A percentile compares a stretch with the other conserved stretches of the same genome.
phyloP scores from a whole-genome alignment of 2,113 vertebrate genomes.

The Entelurus aequoreus region DNA sequence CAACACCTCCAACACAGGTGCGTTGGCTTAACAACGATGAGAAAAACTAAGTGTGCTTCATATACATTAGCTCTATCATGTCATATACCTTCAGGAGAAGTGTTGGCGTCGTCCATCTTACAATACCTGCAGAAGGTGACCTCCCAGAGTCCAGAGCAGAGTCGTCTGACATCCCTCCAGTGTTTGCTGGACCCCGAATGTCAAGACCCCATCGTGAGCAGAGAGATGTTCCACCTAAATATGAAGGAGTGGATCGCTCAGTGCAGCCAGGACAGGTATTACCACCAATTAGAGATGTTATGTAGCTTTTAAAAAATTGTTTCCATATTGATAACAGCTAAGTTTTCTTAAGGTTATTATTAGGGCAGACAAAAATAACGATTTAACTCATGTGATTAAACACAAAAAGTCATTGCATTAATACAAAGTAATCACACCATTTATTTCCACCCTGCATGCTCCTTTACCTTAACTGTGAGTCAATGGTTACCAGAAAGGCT shows the following conservation, averaged over 20 bases:
- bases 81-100: slow-evolving; percentile 50
- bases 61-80: not conserved
- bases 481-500: too few relatives aligned
- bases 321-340: too few relatives aligned
- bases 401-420: too few relatives aligned
- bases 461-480: too few relatives aligned
- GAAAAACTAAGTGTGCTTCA: not conserved
- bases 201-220: slow-evolving; percentile 58
- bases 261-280: slow-evolving; percentile 65
- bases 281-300: too few relatives aligned
- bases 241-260: slow-evolving; percentile 71
- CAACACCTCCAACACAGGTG: slow-evolving; percentile 61
- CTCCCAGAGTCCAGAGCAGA: slow-evolving; percentile 55
- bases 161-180: slow-evolving; percentile 50
- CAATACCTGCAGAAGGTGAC: slow-evolving; percentile 68
- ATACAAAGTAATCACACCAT: too few relatives aligned
- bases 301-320: too few relatives aligned
- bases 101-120: slow-evolving; percentile 62
- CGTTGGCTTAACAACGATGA: not conserved
- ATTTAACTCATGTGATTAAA: too few relatives aligned
- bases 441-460: too few relatives aligned
- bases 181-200: slow-evolving; percentile 60
- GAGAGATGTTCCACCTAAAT: slow-evolving; percentile 60
- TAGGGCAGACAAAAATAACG: too few relatives aligned
- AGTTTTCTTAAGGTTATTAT: too few relatives aligned